A percentile compares a stretch with the other conserved stretches of the same genome.
phyloP scores from a whole-genome alignment of 2,888 invertebrate species.

The Drosophila robusta region DNA sequence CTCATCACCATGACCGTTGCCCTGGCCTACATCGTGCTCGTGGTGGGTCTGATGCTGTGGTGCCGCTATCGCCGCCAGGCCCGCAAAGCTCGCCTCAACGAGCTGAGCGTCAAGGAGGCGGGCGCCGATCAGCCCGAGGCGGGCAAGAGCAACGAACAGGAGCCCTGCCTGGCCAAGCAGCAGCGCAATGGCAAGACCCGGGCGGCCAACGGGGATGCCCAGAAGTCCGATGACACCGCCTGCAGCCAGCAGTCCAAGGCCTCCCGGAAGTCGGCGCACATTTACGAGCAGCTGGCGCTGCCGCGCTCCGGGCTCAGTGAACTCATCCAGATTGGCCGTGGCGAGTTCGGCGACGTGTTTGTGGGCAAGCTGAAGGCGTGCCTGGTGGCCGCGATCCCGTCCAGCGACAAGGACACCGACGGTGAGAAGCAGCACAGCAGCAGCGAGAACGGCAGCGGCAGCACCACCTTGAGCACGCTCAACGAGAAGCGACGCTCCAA shows the following conservation, averaged over 20 bases:
- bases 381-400: slow-evolving; percentile 46
- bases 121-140: slow-evolving; percentile 83
- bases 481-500: slow-evolving; percentile 84
- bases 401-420: slow-evolving; percentile 75
- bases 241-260: slow-evolving; percentile 88
- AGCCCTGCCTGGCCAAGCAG: slow-evolving; percentile 84
- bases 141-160: slow-evolving; percentile 82
- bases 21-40: slow-evolving; percentile 95
- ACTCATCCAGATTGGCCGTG: slow-evolving; percentile 90
- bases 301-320: slow-evolving; percentile 91
- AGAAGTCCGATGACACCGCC: slow-evolving; percentile 88
- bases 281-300: slow-evolving; percentile 91
- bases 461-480: slow-evolving; percentile 72
- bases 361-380: slow-evolving; percentile 88
- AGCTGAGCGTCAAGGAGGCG: slow-evolving; percentile 87
- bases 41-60: slow-evolving; percentile 96
- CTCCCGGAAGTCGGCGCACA: slow-evolving; percentile 86
- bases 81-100: slow-evolving; percentile 86
- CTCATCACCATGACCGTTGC: slow-evolving; percentile 96
- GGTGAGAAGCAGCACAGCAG: slow-evolving; percentile 79
- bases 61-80: slow-evolving; percentile 91
- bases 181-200: slow-evolving; percentile 83
- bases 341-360: slow-evolving; percentile 96
- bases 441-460: slow-evolving; percentile 75
- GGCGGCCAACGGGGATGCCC: slow-evolving; percentile 86